Conservation (phyloP, 2,888 invertebrate genomes). For the Dyspetes luteomarginatus region DNA sequence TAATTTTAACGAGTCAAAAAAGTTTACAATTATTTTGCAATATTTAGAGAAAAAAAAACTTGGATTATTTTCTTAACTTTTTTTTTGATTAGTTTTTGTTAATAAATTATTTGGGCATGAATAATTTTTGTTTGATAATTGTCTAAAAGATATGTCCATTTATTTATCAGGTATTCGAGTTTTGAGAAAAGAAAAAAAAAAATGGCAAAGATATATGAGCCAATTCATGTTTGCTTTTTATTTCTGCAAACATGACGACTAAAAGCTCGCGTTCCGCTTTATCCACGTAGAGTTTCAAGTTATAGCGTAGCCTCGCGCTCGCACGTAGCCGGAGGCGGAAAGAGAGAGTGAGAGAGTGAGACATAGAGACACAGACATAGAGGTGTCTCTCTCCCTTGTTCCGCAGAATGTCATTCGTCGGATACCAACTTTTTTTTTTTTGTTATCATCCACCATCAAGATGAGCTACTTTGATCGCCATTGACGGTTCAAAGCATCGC, state of each 20-base stretch:
- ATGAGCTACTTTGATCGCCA: slow-evolving; percentile 60
- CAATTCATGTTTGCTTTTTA: not conserved
- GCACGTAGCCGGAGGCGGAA: not conserved
- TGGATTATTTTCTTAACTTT: no score
- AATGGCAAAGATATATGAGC: slow-evolving; percentile 1
- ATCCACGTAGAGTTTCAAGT: slow-evolving; percentile 10
- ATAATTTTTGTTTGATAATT: not conserved
- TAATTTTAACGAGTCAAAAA: no score
- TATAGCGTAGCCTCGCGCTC: slow-evolving; percentile 35
- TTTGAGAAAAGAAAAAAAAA: not conserved
- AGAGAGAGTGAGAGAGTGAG: not conserved
- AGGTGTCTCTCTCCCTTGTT: slow-evolving; percentile 20
- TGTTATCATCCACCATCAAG: slow-evolving; percentile 55
- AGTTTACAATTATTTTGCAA: no score
- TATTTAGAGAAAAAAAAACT: no score
- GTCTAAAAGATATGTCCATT: not conserved
- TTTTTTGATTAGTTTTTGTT: no score
- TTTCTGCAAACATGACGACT: slow-evolving; percentile 12
- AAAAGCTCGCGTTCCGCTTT: slow-evolving; percentile 6
- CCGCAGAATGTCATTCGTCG: slow-evolving; percentile 37
- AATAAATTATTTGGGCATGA: not conserved
- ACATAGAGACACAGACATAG: not conserved
- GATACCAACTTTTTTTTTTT: slow-evolving; percentile 32
- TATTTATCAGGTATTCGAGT: not conserved
- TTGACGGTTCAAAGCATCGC: slow-evolving; percentile 18